Conservation (phyloP, 1,140 invertebrate species). For the Sipha flava region DNA sequence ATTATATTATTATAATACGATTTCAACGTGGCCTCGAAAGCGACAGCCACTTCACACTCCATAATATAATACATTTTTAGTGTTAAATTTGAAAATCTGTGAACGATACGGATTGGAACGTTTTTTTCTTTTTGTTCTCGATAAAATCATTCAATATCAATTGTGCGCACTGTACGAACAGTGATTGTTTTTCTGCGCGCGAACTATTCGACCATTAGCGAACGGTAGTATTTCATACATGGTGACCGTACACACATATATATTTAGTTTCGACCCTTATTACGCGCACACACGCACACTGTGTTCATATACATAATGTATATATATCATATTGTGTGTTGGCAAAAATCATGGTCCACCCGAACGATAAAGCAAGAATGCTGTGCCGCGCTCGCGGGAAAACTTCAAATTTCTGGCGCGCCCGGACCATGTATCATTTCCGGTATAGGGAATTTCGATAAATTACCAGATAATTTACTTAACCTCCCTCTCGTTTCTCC, state of each 20-base stretch:
- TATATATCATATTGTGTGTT: background rate
- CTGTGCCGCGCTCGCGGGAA: background rate
- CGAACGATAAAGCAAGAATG: background rate
- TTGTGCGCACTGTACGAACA: background rate
- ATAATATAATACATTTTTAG: background rate
- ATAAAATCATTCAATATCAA: background rate
- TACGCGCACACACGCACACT: background rate
- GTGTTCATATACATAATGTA: background rate
- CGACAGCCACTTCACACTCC: no score
- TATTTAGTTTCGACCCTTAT: background rate
- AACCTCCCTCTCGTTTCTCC: background rate
- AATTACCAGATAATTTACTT: constrained; percentile 28
- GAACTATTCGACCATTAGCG: background rate
- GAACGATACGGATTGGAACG: background rate
- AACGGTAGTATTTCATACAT: constrained; percentile 8
- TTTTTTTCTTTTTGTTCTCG: background rate
- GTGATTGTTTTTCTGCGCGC: background rate
- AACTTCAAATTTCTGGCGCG: constrained; percentile 6
- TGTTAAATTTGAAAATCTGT: background rate
- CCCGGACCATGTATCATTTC: constrained; percentile 10
- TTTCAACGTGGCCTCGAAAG: no score
- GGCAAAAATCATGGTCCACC: background rate
- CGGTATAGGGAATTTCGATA: constrained; percentile 16
- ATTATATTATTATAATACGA: no score
- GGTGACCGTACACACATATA: background rate